Evolutionary conservation across 35 echinoderm and acorn worm species (phyloP), one percentile per base, ranked within the genome.

Genomic region (Eucidaris tribuloides): DNA sequence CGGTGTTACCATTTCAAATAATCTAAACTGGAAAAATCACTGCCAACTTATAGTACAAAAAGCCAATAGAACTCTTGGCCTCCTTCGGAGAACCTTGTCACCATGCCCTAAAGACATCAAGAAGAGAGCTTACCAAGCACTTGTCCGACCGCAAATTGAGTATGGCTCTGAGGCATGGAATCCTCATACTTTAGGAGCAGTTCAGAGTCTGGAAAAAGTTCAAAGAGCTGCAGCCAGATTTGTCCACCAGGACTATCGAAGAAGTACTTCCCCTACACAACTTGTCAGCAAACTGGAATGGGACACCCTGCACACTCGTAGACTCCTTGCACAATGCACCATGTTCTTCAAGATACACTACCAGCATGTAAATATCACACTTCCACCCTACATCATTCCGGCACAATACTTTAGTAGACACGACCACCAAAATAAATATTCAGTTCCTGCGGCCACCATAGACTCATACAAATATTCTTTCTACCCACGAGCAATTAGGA

Each of bases 191-290:
- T 4, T 2, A n/a, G 46, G 23, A 39, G 17, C 30, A 58, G 6
- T 59, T 20, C 18, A 81, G 17, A 31, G 49, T 40, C 54, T 81
- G 13, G 79, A 58, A 35, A 49, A 81, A 56, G 79, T 81, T 3
- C 50, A 81, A 28, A 18, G 32, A 58, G 1, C 50, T 54, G 78
- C 78, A 18, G 48, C 78, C 33, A 23, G 46, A n/a, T 81, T 58
- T 58, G 78, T 81, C 44, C n/a, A n/a, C n/a, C n/a, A n/a, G n/a
- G n/a, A n/a, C 41, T 77, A 17, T 43, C 72, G 18, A 24, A 78
- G 20, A 66, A 66, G 11, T 13, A 66, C 62, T 29, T 33, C 31
- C 11, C 7, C 31, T 23, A 33, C 19, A 66, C 11, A 66, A 33
- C 31, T 33, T 23, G 62, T 66, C 7, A 23, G 11, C 7, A 20